These are phyloP conservation scores for Ophioninae sp. DNA, from an alignment of 2,888 invertebrate species.

Conservation along the genomic window DNA sequence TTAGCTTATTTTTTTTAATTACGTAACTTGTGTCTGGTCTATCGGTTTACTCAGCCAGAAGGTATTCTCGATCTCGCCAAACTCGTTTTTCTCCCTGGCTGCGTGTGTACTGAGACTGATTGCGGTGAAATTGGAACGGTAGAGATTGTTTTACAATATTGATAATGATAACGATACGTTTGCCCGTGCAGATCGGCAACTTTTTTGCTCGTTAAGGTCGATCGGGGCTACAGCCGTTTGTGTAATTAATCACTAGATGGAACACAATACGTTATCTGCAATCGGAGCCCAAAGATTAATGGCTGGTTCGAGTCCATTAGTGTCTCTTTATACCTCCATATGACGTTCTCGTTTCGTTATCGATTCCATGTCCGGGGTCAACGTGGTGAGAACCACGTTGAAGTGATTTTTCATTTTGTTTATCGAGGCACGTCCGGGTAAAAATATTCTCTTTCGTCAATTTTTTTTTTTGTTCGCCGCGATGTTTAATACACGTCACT, in stretches of 20 bases:
- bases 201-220: background rate
- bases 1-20: background rate
- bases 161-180: constrained; percentile 13
- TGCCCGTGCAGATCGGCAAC: constrained; percentile 1
- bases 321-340: constrained; percentile 15
- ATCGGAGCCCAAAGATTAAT: constrained; percentile 35
- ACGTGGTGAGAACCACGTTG: constrained; percentile 16
- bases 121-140: background rate
- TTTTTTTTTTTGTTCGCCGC: background rate
- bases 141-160: constrained; percentile 1
- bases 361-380: constrained; percentile 28
- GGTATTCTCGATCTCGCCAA: constrained; percentile 4
- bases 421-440: background rate
- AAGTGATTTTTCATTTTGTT: background rate
- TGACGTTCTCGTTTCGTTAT: constrained; percentile 10
- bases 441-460: too few species aligned
- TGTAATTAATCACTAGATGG: constrained; percentile 19
- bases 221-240: constrained; percentile 6
- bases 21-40: background rate
- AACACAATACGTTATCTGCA: constrained; percentile 2
- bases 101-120: constrained; percentile 1
- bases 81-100: background rate
- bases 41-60: background rate
- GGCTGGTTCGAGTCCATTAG: constrained; percentile 1
- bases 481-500: background rate